These are phyloP conservation scores for Cataglyphis rosenhaueri DNA, from an alignment of 2,888 invertebrate genomes.

Conservation along the genomic window DNA sequence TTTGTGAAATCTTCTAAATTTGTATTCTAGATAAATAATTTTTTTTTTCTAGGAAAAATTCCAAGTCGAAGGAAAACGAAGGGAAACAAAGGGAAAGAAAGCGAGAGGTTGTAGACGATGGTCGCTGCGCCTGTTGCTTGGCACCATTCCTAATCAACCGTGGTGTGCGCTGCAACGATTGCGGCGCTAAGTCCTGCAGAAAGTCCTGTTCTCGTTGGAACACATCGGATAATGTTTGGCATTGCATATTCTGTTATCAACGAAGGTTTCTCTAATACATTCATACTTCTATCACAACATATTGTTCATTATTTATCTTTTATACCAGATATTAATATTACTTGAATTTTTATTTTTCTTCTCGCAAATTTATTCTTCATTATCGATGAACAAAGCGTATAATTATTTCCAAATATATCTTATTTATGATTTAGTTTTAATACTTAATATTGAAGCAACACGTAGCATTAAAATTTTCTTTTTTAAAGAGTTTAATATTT, in stretches of 20 bases:
- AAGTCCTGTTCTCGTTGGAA: conserved; percentile 82
- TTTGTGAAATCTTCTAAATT: neutral
- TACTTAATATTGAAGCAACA: neutral
- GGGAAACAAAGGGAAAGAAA: conserved; percentile 18
- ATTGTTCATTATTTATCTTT: conserved; percentile 4
- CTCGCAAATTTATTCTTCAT: neutral
- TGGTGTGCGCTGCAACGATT: conserved; percentile 80
- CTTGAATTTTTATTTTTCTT: neutral
- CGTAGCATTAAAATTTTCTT: neutral
- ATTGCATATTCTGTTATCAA: conserved; percentile 83
- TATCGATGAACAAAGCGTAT: neutral
- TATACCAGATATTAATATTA: neutral
- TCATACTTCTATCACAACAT: neutral
- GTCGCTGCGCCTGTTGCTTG: conserved; percentile 82
- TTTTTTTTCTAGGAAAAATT: conserved; percentile 72
- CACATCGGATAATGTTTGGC: conserved; percentile 78
- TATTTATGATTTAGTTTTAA: neutral
- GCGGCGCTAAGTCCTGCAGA: conserved; percentile 79
- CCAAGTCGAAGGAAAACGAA: conserved; percentile 41
- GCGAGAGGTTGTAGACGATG: conserved; percentile 68
- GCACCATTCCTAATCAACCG: conserved; percentile 79
- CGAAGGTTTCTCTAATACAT: conserved; percentile 75
- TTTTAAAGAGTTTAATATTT: neutral
- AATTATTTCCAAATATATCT: neutral
- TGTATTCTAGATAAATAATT: neutral